These are phyloP conservation scores for Nibea albiflora DNA, from an alignment of 2,113 vertebrate species.

Conservation along the genomic window DNA sequence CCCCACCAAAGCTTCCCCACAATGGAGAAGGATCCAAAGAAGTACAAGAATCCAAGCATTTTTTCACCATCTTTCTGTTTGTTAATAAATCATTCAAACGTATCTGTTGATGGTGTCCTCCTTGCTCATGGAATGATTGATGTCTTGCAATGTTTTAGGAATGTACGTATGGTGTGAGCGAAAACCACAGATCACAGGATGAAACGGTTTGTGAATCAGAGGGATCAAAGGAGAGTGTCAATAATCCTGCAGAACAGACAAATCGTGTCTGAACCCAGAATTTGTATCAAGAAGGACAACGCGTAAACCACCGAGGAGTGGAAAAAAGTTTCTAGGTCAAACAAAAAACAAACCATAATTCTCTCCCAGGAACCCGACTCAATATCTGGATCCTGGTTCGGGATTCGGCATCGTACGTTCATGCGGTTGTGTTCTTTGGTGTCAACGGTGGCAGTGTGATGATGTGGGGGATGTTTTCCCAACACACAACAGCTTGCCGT, in stretches of 20 bases:
- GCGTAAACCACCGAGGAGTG: background rate
- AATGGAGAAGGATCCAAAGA: too few species aligned
- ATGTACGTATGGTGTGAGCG: background rate
- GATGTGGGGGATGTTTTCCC: background rate
- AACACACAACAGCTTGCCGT: background rate
- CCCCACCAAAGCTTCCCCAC: too few species aligned
- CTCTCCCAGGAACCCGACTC: background rate
- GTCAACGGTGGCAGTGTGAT: background rate
- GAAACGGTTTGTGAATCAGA: background rate
- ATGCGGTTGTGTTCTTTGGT: background rate
- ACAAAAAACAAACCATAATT: background rate
- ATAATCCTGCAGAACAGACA: background rate
- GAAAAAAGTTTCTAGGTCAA: background rate
- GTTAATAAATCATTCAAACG: too few species aligned
- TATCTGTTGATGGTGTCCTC: too few species aligned
- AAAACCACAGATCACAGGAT: background rate
- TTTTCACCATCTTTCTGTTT: too few species aligned
- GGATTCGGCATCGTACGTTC: background rate
- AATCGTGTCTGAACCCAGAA: background rate
- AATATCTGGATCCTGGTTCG: background rate
- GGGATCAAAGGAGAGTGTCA: background rate
- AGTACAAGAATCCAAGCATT: too few species aligned
- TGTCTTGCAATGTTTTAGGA: background rate
- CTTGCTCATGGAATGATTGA: background rate
- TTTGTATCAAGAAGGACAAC: background rate